Evolutionary conservation across 2,113 vertebrate genomes (phyloP).

Genomic region (Theropithecus gelada): DNA sequence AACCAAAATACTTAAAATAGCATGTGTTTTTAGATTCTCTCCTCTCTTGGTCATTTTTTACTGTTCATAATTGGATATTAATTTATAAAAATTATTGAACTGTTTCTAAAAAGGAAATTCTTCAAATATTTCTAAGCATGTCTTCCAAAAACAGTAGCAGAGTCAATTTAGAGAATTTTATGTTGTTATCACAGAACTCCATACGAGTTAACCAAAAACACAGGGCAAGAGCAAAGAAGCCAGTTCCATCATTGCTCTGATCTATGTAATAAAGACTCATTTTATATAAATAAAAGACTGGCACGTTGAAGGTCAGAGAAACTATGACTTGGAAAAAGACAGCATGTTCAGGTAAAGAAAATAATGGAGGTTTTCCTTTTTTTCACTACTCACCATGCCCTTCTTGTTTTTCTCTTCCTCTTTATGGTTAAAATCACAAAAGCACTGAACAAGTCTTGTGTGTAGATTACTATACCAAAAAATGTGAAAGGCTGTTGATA

Average conservation of each 20-base stretch:
- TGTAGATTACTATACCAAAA: neutral
- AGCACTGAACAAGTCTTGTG: neutral
- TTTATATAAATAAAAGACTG: slow-evolving; percentile 44
- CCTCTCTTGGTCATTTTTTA: slow-evolving; percentile 58
- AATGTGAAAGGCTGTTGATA: neutral
- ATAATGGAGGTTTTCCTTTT: neutral
- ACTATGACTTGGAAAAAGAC: neutral
- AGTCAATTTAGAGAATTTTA: slow-evolving; percentile 37
- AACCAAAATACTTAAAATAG: slow-evolving; percentile 21
- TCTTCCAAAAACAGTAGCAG: slow-evolving; percentile 35
- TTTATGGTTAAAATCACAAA: neutral
- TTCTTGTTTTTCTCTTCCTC: neutral
- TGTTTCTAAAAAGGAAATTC: slow-evolving; percentile 65
- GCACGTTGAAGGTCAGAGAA: neutral
- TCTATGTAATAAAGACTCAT: neutral
- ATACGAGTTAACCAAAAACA: slow-evolving; percentile 29
- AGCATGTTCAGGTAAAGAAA: slow-evolving; percentile 19
- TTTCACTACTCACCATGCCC: neutral
- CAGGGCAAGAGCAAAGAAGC: neutral
- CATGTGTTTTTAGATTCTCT: neutral
- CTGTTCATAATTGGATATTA: slow-evolving; percentile 16
- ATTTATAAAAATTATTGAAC: slow-evolving; percentile 26
- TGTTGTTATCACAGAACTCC: slow-evolving; percentile 39
- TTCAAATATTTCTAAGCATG: slow-evolving; percentile 59
- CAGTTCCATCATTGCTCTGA: neutral